Conservation (phyloP, 2,888 invertebrate species). For the Urechis unicinctus region DNA sequence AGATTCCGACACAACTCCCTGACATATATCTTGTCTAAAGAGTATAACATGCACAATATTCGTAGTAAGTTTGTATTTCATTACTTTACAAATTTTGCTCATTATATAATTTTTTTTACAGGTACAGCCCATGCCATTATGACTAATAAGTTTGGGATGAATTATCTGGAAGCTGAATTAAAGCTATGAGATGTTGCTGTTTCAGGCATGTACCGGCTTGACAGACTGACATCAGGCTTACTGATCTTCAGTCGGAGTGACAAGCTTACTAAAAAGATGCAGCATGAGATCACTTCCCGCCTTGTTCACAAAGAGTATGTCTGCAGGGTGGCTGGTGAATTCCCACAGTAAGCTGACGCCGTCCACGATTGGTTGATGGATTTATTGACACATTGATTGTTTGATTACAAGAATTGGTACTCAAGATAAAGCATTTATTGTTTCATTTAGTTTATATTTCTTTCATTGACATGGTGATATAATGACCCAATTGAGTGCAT, state of each 20-base stretch:
- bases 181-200: too few species aligned
- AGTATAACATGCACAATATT: conserved; percentile 74
- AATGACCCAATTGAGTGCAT: too few species aligned
- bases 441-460: not conserved
- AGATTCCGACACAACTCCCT: conserved; percentile 96
- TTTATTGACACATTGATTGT: too few species aligned
- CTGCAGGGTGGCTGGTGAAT: conserved; percentile 43
- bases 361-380: too few species aligned
- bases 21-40: conserved; percentile 91
- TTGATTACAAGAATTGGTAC: too few species aligned
- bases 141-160: too few species aligned
- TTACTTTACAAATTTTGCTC: too few species aligned
- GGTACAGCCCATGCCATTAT: too few species aligned
- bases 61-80: conserved; percentile 11
- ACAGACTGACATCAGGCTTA: conserved; percentile 91
- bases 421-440: too few species aligned
- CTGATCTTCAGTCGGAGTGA: conserved; percentile 88
- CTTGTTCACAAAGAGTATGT: conserved; percentile 66
- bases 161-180: too few species aligned
- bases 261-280: conserved; percentile 89
- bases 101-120: too few species aligned
- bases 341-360: conserved; percentile 44
- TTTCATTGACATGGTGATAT: not conserved
- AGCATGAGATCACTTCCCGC: conserved; percentile 79
- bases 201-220: conserved; percentile 80